phyloP scores from a whole-genome alignment of 2,888 invertebrate genomes.

The Patella caerulea region DNA sequence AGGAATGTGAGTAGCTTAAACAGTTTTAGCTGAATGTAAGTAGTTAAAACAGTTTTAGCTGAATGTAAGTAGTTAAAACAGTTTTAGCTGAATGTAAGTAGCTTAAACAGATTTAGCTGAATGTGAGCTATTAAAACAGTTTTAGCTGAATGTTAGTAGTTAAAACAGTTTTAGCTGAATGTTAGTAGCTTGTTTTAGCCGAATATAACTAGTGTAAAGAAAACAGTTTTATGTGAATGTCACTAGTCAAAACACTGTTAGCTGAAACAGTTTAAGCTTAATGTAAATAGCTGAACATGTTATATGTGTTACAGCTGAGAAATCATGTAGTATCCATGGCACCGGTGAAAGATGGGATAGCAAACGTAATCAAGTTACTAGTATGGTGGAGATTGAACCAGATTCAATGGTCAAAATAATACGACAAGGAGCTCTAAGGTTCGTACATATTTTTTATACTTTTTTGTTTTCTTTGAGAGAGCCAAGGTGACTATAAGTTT shows the following conservation, averaged over 20 bases:
- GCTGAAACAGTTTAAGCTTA: slow-evolving; percentile 59
- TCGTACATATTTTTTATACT: too few species aligned
- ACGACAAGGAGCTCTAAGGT: slow-evolving; percentile 70
- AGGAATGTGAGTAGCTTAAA: too few species aligned
- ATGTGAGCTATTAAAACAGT: slow-evolving; percentile 74
- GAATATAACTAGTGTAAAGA: slow-evolving; percentile 68
- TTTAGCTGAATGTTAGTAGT: slow-evolving; percentile 71
- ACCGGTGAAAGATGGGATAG: slow-evolving; percentile 81
- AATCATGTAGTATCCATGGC: slow-evolving; percentile 80
- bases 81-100: slow-evolving; percentile 73
- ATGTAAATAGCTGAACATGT: not conserved
- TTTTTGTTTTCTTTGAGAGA: too few species aligned
- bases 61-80: slow-evolving; percentile 66
- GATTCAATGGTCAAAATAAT: slow-evolving; percentile 78
- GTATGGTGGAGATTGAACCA: slow-evolving; percentile 79
- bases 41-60: too few species aligned
- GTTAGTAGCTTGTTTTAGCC: too few species aligned
- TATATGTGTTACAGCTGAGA: slow-evolving; percentile 75
- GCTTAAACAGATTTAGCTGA: slow-evolving; percentile 75
- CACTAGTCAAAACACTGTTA: slow-evolving; percentile 72
- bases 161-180: slow-evolving; percentile 86
- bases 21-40: too few species aligned
- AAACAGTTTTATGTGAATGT: slow-evolving; percentile 75
- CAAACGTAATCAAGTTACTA: slow-evolving; percentile 75
- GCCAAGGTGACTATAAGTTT: too few species aligned